Evolutionary conservation across 1,140 invertebrate species (phyloP), one percentile per base, ranked within the genome.

Genomic region (Megalonaias nervosa): DNA sequence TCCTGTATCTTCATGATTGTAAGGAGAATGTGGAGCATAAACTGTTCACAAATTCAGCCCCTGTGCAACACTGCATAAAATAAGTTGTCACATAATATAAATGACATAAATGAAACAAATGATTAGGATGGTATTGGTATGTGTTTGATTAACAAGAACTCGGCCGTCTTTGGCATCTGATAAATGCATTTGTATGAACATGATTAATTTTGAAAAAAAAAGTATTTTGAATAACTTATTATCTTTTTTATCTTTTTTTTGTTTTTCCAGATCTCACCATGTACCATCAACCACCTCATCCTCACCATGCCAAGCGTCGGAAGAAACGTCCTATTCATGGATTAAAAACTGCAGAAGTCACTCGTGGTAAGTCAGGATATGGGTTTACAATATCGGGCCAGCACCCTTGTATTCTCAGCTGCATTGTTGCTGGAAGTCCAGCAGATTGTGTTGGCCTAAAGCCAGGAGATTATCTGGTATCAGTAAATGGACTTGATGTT

Each of bases 331-430:
- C 94, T 12, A 95, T 94, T 84, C 94, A 96, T 87, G 94, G 95
- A 12, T 94, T 97, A 23, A 94, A 96, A 68, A 95, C 94, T 5
- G 95, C 98, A 23, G 96, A 98, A 85, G 93, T 98, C 14, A 92
- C 93, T 1, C 92, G 97, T 73, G 96, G 97, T 2, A 92, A 94
- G 75, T 95, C 95, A 85, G 96, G 96, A 14, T 97, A 96, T 90
- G 96, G 96, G 13, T 97, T 97, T 86, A 97, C 96, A 17, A 97
- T 97, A 81, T 97, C 96, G 12, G 96, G 96, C 0, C 96, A 98
- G 85, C 95, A 96, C 82, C 96, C 96, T 0, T 97, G 96, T 89
- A 94, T 97, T 81, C 92, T 98, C 16, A 96, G 96, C 82, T 96
- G 95, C 89, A 97, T 97, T 83, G 95, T 96, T 1, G 92, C 93